These are phyloP conservation scores for Agapornis roseicollis DNA, from an alignment of 2,113 vertebrate species.

Conservation along the genomic window DNA sequence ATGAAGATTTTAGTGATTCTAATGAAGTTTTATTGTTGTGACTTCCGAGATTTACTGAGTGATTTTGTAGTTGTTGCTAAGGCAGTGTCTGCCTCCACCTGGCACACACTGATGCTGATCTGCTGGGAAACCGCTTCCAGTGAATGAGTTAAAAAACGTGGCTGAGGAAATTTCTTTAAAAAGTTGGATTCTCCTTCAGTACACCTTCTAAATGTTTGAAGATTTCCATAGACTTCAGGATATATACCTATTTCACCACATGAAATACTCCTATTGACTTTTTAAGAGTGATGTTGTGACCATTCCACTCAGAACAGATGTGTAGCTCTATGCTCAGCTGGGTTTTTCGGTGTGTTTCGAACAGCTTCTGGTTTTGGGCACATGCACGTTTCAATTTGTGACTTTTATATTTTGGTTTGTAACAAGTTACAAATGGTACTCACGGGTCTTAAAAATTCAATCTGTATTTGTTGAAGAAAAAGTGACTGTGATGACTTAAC, in stretches of 20 bases:
- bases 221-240: not conserved
- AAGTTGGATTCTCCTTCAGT: not conserved
- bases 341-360: not conserved
- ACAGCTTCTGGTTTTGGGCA: not conserved
- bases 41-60: not conserved
- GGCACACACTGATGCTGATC: not conserved
- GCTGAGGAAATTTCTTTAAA: not conserved
- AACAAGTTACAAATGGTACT: not conserved
- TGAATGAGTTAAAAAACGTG: not conserved
- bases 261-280: not conserved
- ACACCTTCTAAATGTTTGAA: not conserved
- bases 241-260: not conserved
- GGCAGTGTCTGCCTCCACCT: not conserved
- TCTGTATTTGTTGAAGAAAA: not conserved
- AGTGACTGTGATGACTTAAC: not conserved
- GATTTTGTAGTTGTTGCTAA: not conserved
- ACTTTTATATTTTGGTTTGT: not conserved
- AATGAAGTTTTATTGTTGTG: not conserved
- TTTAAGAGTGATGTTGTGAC: not conserved
- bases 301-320: not conserved
- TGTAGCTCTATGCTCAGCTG: not conserved
- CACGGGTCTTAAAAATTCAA: not conserved
- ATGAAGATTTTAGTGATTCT: not conserved
- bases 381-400: not conserved
- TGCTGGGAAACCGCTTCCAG: not conserved